Conservation (phyloP, 2,113 vertebrate genomes). For the Gobio gobio region DNA sequence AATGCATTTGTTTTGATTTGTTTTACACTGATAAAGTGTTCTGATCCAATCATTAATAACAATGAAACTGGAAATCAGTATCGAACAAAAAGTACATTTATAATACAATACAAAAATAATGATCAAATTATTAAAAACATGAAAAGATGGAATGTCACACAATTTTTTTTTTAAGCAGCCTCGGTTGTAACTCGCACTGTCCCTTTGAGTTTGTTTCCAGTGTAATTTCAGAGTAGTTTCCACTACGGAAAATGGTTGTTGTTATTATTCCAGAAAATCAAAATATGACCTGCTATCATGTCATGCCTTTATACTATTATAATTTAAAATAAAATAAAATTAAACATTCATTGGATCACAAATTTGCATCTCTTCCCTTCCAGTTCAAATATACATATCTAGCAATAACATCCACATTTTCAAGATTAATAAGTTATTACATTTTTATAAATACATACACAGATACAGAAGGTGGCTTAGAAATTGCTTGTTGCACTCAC, state of each 20-base stretch:
- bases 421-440: conserved; percentile 78
- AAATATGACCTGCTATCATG: conserved; percentile 21
- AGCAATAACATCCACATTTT: conserved; percentile 77
- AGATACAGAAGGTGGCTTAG: conserved; percentile 65
- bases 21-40: background rate
- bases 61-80: conserved; percentile 13
- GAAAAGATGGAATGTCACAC: conserved; percentile 57
- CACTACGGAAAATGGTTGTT: background rate
- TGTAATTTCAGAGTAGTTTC: conserved; percentile 19
- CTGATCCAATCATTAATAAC: background rate
- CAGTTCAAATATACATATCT: conserved; percentile 69
- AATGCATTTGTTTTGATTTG: background rate
- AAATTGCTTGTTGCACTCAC: conserved; percentile 71
- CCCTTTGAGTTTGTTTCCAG: conserved; percentile 60
- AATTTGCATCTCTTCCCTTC: conserved; percentile 51
- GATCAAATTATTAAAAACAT: conserved; percentile 63
- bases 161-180: conserved; percentile 68
- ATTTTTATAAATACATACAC: conserved; percentile 71
- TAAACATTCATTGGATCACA: conserved; percentile 61
- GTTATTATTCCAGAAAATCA: background rate
- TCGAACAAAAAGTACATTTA: background rate
- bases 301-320: conserved; percentile 32
- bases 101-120: conserved; percentile 58
- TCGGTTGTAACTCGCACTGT: conserved; percentile 64
- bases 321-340: conserved; percentile 56